Conservation (phyloP, 2,888 invertebrate genomes). For the Acleris emargana region DNA sequence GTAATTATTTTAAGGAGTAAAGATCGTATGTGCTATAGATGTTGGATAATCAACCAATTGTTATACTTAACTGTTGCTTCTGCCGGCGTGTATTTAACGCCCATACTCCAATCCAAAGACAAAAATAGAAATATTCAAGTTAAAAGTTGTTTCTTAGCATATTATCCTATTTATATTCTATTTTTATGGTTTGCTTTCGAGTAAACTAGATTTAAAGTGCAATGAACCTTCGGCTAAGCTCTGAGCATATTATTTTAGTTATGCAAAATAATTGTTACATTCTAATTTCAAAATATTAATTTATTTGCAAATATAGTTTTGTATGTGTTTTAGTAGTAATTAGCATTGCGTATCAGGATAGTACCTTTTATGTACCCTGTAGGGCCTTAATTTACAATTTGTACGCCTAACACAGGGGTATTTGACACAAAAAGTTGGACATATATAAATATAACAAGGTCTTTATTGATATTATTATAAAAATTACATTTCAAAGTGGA, state of each 20-base stretch:
- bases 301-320: conserved; percentile 66
- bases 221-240: conserved; percentile 77
- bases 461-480: too few relatives aligned
- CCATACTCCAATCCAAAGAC: conserved; percentile 60
- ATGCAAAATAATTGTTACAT: conserved; percentile 64
- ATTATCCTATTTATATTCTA: conserved; percentile 54
- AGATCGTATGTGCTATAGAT: conserved; percentile 6
- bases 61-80: conserved; percentile 17
- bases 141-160: conserved; percentile 43
- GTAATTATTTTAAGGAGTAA: not conserved
- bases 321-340: conserved; percentile 40
- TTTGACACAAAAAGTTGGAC: too few relatives aligned
- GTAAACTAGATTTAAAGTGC: conserved; percentile 65
- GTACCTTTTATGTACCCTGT: not conserved
- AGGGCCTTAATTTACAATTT: not conserved
- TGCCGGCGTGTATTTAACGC: conserved; percentile 14
- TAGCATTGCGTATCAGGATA: conserved; percentile 3
- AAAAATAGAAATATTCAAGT: conserved; percentile 42
- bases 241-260: conserved; percentile 63
- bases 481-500: too few relatives aligned
- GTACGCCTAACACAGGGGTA: too few relatives aligned
- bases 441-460: too few relatives aligned
- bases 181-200: conserved; percentile 54
- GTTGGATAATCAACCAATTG: conserved; percentile 25
- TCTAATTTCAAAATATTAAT: conserved; percentile 60